A percentile compares a stretch with the other conserved stretches of the same genome.
These are phyloP conservation scores for Pipra filicauda DNA, from an alignment of 2,113 vertebrate genomes.

Conservation along the genomic window DNA sequence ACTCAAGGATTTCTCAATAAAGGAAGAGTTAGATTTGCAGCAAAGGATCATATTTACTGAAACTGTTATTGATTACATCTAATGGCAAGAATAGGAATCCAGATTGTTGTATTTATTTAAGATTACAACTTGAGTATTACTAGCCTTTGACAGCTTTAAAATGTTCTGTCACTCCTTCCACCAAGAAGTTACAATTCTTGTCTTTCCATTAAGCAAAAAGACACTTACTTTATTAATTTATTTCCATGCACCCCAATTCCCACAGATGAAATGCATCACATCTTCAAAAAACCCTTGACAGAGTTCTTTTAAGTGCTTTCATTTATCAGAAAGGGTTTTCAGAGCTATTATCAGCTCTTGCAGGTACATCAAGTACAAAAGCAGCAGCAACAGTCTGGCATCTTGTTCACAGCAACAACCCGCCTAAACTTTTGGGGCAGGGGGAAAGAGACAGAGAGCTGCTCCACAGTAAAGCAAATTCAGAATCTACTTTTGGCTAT, in stretches of 20 bases:
- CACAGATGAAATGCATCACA: background rate
- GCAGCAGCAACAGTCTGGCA: background rate
- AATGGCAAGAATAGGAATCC: background rate
- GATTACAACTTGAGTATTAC: background rate
- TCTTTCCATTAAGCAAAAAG: background rate
- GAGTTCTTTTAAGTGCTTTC: background rate
- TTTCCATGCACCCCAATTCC: background rate
- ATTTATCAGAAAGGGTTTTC: background rate
- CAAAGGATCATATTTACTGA: background rate
- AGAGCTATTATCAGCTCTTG: background rate
- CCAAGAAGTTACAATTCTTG: background rate
- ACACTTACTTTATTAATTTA: background rate
- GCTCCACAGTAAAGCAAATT: background rate
- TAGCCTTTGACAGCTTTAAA: background rate
- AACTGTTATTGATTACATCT: background rate
- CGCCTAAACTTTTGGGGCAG: background rate
- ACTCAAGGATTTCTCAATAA: background rate
- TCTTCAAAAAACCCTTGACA: background rate
- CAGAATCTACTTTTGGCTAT: background rate
- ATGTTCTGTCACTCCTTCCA: background rate
- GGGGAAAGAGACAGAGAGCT: background rate
- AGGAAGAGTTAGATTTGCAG: background rate
- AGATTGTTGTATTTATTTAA: background rate
- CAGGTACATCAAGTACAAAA: background rate
- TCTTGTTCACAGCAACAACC: background rate